These are phyloP conservation scores for Drosophila obscura DNA, from an alignment of 1,140 invertebrate genomes.

Conservation along the genomic window DNA sequence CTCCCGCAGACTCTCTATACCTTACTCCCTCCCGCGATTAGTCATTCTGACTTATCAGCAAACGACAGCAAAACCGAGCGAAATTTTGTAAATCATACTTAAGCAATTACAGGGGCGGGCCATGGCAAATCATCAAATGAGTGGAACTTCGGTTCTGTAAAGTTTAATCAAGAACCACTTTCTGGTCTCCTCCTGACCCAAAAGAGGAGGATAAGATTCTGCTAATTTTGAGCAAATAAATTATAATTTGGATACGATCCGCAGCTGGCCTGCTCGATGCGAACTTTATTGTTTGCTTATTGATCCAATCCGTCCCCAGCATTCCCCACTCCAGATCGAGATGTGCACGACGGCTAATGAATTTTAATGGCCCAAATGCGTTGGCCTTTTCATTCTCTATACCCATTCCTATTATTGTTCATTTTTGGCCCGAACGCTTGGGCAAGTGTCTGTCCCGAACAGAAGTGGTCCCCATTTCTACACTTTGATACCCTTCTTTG, in stretches of 20 bases:
- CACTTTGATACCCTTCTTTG: neutral
- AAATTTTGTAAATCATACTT: slow-evolving; percentile 44
- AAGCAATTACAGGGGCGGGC: slow-evolving; percentile 15
- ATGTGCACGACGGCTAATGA: slow-evolving; percentile 51
- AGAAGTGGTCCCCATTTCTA: neutral
- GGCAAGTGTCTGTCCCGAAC: neutral
- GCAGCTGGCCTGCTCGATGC: slow-evolving; percentile 20
- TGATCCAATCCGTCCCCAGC: slow-evolving; percentile 26
- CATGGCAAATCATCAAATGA: neutral
- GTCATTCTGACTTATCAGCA: slow-evolving; percentile 45
- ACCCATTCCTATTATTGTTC: slow-evolving; percentile 18
- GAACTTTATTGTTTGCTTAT: slow-evolving; percentile 51
- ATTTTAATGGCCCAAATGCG: slow-evolving; percentile 46
- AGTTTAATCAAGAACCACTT: slow-evolving; percentile 34
- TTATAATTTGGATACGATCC: slow-evolving; percentile 30
- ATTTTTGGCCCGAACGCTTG: slow-evolving; percentile 44
- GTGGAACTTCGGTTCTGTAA: slow-evolving; percentile 34
- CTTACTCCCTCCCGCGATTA: slow-evolving; percentile 27
- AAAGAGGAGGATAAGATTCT: slow-evolving; percentile 14
- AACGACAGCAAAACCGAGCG: slow-evolving; percentile 52
- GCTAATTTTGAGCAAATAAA: slow-evolving; percentile 47
- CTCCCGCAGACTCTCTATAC: neutral
- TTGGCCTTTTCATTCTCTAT: slow-evolving; percentile 10
- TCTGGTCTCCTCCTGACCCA: neutral
- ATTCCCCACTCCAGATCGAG: slow-evolving; percentile 36